These are phyloP conservation scores for Zeugodacus cucurbitae DNA, from an alignment of 1,140 invertebrate genomes.

Conservation along the genomic window DNA sequence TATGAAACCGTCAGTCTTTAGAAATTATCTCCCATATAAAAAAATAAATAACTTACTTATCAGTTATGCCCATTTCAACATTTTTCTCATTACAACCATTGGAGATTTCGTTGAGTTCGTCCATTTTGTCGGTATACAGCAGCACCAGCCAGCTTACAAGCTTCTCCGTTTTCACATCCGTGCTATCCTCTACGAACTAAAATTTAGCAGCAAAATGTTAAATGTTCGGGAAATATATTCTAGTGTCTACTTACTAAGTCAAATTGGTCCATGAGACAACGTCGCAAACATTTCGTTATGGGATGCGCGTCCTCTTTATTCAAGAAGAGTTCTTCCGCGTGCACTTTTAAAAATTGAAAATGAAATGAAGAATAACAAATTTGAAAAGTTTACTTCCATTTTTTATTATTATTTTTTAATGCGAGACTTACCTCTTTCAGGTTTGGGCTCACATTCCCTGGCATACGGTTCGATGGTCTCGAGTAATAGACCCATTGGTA, in stretches of 20 bases:
- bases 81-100: slow-evolving; percentile 36
- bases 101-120: slow-evolving; percentile 36
- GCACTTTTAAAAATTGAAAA: slow-evolving; percentile 39
- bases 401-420: not conserved
- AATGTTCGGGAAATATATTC: not conserved
- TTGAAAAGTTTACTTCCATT: not conserved
- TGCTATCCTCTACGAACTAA: slow-evolving; percentile 46
- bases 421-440: slow-evolving; percentile 47
- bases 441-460: slow-evolving; percentile 50
- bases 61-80: slow-evolving; percentile 6
- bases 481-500: slow-evolving; percentile 49
- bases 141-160: slow-evolving; percentile 52
- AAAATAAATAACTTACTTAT: slow-evolving; percentile 51
- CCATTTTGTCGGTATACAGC: slow-evolving; percentile 53
- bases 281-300: slow-evolving; percentile 55
- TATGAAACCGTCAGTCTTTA: not conserved
- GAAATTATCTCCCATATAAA: not conserved
- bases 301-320: slow-evolving; percentile 52
- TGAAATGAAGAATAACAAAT: too few relatives aligned
- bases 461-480: slow-evolving; percentile 52
- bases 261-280: slow-evolving; percentile 55
- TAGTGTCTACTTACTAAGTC: slow-evolving; percentile 47
- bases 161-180: slow-evolving; percentile 49
- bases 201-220: not conserved
- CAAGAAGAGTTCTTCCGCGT: slow-evolving; percentile 52